Base-by-base conservation (phyloP, 2,888 invertebrate species). In the Machimus rusticus region DNA sequence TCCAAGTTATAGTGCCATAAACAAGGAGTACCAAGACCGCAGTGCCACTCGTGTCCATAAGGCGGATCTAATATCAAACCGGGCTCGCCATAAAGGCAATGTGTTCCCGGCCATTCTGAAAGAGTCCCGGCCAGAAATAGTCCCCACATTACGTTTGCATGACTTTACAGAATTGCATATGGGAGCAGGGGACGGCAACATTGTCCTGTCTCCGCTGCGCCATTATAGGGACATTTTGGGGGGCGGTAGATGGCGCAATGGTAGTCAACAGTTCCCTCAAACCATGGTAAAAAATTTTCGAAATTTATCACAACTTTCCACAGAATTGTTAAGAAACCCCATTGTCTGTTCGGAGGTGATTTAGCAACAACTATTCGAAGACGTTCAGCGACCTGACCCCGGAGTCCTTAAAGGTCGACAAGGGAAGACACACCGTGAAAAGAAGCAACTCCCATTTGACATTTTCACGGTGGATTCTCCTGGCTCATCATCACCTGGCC, bases 141-240 rank as follows among this genome's bases (percentile, higher is more conserved):
- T 81, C 51, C 51, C 66, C 9, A 55, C 81, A 81, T 81, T 81
- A 81, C 31, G 81, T 81, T 81, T 81, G 81, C 81, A 81, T 81
- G 81, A 81, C 81, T 81, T 81, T 81, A 31, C 81, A 81, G 81
- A 81, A 81, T 81, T 81, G 81, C 81, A 81, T 81, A 81, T 81
- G 81, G 81, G 16, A 81, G 31, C n/a, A 51, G 55, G 81, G 51
- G 37, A 81, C 9, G 55, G n/a, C 55, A 46, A 28, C 79, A 46
- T 79, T 81, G 55, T 81, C 81, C 81, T 81, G 81, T 81, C 81
- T 51, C 23, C 16, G 14, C 19, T 16, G 34, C 55, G 9, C 81
- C 81, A 55, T 28, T 55, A 55, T 31, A 31, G 31, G 34, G 81
- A 31, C 55, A 46, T 46, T 43, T 46, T 14, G 43, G 43, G 43